These are phyloP conservation scores for Myoxocephalus aenaeus DNA, from an alignment of 2,797 vertebrate species.

Conservation along the genomic window DNA sequence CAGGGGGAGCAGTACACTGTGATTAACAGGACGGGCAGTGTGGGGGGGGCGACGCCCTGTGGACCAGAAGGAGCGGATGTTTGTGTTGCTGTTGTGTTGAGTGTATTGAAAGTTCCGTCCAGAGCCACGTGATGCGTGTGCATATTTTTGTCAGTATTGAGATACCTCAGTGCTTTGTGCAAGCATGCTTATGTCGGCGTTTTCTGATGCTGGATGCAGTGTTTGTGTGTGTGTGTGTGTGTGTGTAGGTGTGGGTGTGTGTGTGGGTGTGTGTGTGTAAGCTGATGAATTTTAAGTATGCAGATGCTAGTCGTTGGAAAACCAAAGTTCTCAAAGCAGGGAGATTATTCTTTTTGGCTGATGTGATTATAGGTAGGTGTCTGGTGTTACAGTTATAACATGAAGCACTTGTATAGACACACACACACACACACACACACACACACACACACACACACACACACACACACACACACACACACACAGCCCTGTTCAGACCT, in stretches of 20 bases:
- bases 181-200: conserved; percentile 34
- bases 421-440: not conserved
- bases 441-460: not conserved
- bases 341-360: conserved; percentile 7
- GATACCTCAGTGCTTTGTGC: conserved; percentile 32
- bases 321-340: conserved; percentile 30
- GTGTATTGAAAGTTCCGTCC: too few relatives aligned
- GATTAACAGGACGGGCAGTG: too few relatives aligned
- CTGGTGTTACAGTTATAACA: conserved; percentile 10
- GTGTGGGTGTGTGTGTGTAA: conserved; percentile 1
- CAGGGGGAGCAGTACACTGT: too few relatives aligned
- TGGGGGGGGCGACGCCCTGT: too few relatives aligned
- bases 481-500: not conserved
- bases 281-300: conserved; percentile 45
- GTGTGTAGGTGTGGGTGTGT: conserved; percentile 5
- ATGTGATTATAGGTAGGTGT: conserved; percentile 11
- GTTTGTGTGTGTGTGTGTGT: conserved; percentile 3
- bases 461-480: not conserved
- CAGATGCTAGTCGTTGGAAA: conserved; percentile 33
- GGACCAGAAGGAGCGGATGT: too few relatives aligned
- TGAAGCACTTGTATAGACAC: conserved; percentile 6
- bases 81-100: too few relatives aligned
- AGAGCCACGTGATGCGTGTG: conserved; percentile 33
- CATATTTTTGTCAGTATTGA: conserved; percentile 39
- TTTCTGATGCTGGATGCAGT: conserved; percentile 15